These are phyloP conservation scores for Deroptyus accipitrinus DNA, from an alignment of 2,113 vertebrate genomes.

Conservation along the genomic window DNA sequence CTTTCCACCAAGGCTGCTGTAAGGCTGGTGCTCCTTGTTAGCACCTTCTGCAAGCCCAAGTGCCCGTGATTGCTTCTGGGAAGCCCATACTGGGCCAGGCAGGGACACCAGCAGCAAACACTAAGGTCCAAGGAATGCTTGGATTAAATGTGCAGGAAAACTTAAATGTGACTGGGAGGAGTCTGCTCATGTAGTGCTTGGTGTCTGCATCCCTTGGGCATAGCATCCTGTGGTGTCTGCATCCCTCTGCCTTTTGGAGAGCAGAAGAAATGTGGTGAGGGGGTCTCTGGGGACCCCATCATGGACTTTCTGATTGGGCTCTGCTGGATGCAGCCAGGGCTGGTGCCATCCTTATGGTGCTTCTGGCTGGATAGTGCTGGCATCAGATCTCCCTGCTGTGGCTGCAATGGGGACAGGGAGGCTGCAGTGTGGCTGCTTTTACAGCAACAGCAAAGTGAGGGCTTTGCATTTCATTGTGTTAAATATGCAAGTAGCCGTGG, in stretches of 20 bases:
- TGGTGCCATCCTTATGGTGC: accelerated
- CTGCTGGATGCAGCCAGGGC: neutral
- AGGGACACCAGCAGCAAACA: accelerated
- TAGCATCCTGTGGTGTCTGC: neutral
- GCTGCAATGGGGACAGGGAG: accelerated
- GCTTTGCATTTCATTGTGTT: neutral
- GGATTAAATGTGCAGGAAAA: neutral
- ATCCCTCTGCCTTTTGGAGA: neutral
- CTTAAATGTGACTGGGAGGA: neutral
- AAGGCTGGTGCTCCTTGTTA: neutral
- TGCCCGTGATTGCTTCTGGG: accelerated
- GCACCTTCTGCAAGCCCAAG: neutral
- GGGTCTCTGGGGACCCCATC: neutral
- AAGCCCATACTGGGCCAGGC: neutral
- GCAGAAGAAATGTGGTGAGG: accelerated
- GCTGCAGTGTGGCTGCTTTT: neutral
- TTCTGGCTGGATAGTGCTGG: accelerated
- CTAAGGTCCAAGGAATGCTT: neutral
- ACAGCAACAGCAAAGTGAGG: neutral
- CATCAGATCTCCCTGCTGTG: accelerated
- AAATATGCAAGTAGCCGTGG: neutral
- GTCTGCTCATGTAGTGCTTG: accelerated
- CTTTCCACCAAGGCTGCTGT: neutral
- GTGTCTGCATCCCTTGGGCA: neutral
- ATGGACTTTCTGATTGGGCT: accelerated